Percentiles rank a stretch among this genome's conserved stretches.
These are phyloP conservation scores for Gymnorhina tibicen DNA, from an alignment of 2,113 vertebrate species.

Conservation along the genomic window DNA sequence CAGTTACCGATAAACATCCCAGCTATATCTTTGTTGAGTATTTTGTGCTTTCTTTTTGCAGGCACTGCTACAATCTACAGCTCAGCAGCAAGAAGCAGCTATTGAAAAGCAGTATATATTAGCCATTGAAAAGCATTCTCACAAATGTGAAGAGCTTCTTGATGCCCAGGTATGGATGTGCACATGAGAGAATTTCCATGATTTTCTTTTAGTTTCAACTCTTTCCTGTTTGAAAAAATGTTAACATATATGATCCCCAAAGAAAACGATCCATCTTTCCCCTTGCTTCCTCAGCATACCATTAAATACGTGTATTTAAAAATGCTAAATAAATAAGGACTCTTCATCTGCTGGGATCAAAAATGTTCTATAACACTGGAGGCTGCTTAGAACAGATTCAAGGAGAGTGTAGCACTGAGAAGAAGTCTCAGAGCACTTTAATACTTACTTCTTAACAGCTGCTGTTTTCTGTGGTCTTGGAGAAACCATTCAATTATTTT, in stretches of 20 bases:
- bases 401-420: not conserved
- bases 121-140: conserved; percentile 75
- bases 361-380: not conserved
- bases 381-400: not conserved
- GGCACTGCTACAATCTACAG: conserved; percentile 74
- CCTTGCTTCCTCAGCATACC: not conserved
- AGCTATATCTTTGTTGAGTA: not conserved
- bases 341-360: not conserved
- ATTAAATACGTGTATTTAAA: not conserved
- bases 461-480: not conserved
- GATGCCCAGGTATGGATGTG: conserved; percentile 70
- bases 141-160: conserved; percentile 77
- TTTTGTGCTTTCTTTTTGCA: conserved; percentile 44
- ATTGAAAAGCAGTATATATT: conserved; percentile 73
- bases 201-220: not conserved
- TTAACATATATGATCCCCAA: not conserved
- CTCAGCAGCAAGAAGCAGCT: conserved; percentile 72
- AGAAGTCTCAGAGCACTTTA: not conserved
- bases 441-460: not conserved
- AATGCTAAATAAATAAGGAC: not conserved
- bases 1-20: not conserved
- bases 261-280: not conserved
- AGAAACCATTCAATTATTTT: not conserved
- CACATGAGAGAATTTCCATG: not conserved
- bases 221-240: not conserved